Evolutionary conservation across 1,140 invertebrate species (phyloP).

Genomic region (Diuraphis noxia): DNA sequence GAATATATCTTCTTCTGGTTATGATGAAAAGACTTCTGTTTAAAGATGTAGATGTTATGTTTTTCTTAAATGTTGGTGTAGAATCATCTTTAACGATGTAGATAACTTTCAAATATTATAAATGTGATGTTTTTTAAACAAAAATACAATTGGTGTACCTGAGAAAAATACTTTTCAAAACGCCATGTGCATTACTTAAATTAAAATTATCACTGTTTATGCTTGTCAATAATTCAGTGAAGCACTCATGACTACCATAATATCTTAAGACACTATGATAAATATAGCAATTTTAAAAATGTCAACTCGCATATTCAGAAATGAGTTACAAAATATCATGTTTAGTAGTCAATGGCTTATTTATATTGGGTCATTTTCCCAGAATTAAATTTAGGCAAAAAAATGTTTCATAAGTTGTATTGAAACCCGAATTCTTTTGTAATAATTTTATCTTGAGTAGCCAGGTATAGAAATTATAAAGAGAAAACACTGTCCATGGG

Average conservation of each 20-base stretch:
- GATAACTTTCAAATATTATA: not conserved
- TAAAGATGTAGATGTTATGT: constrained; percentile 42
- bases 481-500: constrained; percentile 45
- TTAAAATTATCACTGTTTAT: not conserved
- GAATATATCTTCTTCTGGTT: constrained; percentile 53
- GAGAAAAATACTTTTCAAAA: constrained; percentile 33
- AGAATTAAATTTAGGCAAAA: constrained; percentile 37
- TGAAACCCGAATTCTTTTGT: constrained; percentile 40
- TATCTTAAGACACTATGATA: constrained; percentile 11
- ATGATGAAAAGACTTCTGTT: not conserved
- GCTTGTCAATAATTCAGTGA: constrained; percentile 17
- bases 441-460: constrained; percentile 53
- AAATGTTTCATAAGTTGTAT: constrained; percentile 15
- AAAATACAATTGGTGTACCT: constrained; percentile 43
- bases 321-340: constrained; percentile 10
- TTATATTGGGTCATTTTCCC: not conserved
- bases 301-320: not conserved
- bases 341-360: constrained; percentile 17
- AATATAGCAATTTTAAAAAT: constrained; percentile 7
- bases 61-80: not conserved
- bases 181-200: constrained; percentile 26
- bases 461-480: constrained; percentile 47
- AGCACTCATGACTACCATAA: constrained; percentile 5
- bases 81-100: not conserved
- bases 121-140: not conserved